phyloP scores from a whole-genome alignment of 1,140 invertebrate genomes.

The Oryctes rhinoceros region DNA sequence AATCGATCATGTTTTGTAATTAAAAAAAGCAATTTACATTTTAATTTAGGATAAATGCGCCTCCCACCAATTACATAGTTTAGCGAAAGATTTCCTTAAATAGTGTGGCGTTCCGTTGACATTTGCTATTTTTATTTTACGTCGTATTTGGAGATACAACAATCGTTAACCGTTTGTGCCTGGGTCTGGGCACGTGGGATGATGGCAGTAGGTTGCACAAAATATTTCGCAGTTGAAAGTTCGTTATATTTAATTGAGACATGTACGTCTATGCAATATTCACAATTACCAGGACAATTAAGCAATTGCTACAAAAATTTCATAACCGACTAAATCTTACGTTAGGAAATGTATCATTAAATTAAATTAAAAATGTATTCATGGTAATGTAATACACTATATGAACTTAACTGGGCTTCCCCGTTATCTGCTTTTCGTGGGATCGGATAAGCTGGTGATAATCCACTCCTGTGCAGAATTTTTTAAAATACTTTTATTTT shows the following conservation, averaged over 20 bases:
- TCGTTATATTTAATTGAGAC: slow-evolving; percentile 9
- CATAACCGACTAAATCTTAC: too few species aligned
- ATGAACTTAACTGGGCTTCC: too few species aligned
- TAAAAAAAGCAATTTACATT: slow-evolving; percentile 2
- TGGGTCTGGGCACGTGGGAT: background rate
- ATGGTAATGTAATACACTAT: too few species aligned
- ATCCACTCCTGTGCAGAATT: too few species aligned
- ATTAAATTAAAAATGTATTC: too few species aligned
- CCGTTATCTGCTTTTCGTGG: too few species aligned
- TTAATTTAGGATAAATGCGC: slow-evolving; percentile 6
- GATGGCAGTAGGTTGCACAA: background rate
- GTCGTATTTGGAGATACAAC: slow-evolving; percentile 21
- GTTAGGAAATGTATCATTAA: too few species aligned
- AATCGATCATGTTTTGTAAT: background rate
- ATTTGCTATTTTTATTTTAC: slow-evolving; percentile 15
- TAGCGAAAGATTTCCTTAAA: background rate
- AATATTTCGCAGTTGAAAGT: background rate
- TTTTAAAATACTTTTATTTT: too few species aligned
- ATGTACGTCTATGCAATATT: slow-evolving; percentile 20
- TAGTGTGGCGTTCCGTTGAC: slow-evolving; percentile 7
- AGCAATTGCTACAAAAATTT: too few species aligned
- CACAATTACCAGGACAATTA: background rate
- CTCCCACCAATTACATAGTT: background rate
- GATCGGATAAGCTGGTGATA: too few species aligned
- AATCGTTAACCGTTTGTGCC: slow-evolving; percentile 1